These are phyloP conservation scores for Xiphophorus couchianus DNA, from an alignment of 2,113 vertebrate species.

Conservation along the genomic window DNA sequence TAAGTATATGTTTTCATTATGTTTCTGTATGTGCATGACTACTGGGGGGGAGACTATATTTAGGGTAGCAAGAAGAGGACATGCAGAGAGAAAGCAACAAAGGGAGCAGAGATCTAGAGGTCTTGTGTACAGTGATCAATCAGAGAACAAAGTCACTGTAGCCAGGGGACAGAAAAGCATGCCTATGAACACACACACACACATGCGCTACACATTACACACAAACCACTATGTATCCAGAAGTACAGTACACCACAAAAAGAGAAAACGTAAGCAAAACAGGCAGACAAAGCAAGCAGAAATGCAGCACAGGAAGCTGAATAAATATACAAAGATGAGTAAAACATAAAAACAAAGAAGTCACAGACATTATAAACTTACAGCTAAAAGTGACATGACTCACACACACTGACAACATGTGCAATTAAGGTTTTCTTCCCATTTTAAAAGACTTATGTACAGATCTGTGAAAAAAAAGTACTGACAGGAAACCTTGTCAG, in stretches of 20 bases:
- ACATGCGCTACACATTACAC: conserved; percentile 8
- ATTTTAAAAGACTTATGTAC: neutral
- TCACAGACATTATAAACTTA: conserved; percentile 23
- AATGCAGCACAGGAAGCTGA: conserved; percentile 22
- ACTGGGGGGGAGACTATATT: conserved; percentile 72
- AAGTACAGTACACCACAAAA: conserved; percentile 29
- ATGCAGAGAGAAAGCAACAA: conserved; percentile 50
- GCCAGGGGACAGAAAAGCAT: conserved; percentile 64
- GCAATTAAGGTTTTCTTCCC: conserved; percentile 12
- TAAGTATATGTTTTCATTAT: conserved; percentile 10
- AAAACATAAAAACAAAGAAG: conserved; percentile 20
- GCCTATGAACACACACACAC: conserved; percentile 31
- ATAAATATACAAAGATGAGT: conserved; percentile 13
- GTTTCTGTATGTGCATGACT: conserved; percentile 36
- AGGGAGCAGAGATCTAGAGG: conserved; percentile 70
- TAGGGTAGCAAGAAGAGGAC: conserved; percentile 65
- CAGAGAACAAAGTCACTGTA: conserved; percentile 60
- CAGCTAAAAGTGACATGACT: conserved; percentile 10
- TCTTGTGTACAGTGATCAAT: conserved; percentile 79
- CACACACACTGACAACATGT: conserved; percentile 17
- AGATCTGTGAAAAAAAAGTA: neutral
- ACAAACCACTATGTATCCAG: conserved; percentile 11
- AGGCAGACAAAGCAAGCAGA: conserved; percentile 31
- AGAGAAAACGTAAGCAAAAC: conserved; percentile 14
- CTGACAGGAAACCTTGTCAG: neutral